A percentile compares a stretch with the other conserved stretches of the same genome.
Evolutionary conservation across 2,113 vertebrate genomes (phyloP).

Genomic region (Motacilla alba): DNA sequence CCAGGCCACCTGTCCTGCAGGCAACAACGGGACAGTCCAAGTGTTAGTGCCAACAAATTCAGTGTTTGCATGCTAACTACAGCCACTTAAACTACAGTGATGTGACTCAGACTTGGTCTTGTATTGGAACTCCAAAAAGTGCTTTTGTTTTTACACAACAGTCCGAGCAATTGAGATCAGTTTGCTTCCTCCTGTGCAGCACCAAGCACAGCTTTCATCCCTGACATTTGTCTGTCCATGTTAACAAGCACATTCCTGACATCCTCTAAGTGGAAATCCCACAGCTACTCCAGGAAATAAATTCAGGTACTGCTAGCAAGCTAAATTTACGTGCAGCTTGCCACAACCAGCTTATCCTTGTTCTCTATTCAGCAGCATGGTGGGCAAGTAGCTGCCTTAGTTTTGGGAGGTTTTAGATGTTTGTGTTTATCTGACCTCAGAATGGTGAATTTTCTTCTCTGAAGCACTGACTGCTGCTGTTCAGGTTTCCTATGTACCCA

Average conservation of each 20-base stretch:
- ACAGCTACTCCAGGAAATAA: neutral
- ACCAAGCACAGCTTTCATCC: neutral
- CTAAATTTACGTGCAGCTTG: neutral
- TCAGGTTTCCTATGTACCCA: neutral
- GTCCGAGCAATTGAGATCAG: neutral
- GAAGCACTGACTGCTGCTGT: neutral
- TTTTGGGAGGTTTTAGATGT: too few relatives aligned
- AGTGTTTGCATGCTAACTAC: accelerated
- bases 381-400: neutral
- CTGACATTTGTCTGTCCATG: neutral
- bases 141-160: neutral
- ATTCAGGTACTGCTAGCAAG: neutral
- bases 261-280: neutral
- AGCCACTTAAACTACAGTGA: neutral
- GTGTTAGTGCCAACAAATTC: accelerated
- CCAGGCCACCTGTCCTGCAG: slow-evolving; percentile 79
- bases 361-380: neutral
- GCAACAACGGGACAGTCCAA: accelerated
- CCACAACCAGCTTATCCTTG: neutral
- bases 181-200: neutral
- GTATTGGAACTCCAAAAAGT: neutral
- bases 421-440: neutral
- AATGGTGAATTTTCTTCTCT: neutral
- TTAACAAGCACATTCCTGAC: neutral
- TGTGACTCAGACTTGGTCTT: neutral